phyloP scores from a whole-genome alignment of 2,797 vertebrate species.

The Hipposideros larvatus region DNA sequence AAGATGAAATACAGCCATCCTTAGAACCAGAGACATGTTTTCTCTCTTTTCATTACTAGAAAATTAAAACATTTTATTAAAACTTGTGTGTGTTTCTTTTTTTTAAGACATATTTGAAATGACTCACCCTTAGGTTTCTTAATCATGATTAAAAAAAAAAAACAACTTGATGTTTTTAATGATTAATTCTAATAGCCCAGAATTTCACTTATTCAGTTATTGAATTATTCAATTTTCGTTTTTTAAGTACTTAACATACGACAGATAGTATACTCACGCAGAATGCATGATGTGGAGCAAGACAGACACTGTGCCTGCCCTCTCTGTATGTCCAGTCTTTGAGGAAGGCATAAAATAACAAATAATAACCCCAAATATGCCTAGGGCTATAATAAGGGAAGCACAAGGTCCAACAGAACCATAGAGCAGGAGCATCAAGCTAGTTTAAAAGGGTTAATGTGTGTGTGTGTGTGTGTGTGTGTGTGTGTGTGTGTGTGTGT shows the following conservation, averaged over 20 bases:
- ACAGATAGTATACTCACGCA: background rate
- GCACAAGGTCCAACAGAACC: background rate
- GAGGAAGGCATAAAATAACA: background rate
- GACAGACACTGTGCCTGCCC: rapidly evolving
- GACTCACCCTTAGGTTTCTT: background rate
- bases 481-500: background rate
- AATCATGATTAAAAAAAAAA: background rate
- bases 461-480: too few species aligned
- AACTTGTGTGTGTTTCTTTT: background rate
- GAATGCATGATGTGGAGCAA: background rate
- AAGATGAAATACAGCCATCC: slow-evolving; percentile 36
- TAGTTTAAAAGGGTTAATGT: background rate
- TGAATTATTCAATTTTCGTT: background rate
- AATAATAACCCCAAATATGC: background rate
- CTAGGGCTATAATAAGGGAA: background rate
- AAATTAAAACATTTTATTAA: slow-evolving; percentile 30
- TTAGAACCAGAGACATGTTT: background rate
- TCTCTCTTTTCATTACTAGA: background rate
- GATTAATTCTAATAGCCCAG: background rate
- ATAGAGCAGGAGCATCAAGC: background rate
- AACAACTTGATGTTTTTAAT: background rate
- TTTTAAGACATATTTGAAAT: background rate
- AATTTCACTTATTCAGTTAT: background rate
- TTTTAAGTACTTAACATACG: background rate
- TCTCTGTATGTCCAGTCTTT: background rate